A percentile compares a stretch with the other conserved stretches of the same genome.
phyloP scores from a whole-genome alignment of 2,888 invertebrate genomes.

The Sesamia inferens region DNA sequence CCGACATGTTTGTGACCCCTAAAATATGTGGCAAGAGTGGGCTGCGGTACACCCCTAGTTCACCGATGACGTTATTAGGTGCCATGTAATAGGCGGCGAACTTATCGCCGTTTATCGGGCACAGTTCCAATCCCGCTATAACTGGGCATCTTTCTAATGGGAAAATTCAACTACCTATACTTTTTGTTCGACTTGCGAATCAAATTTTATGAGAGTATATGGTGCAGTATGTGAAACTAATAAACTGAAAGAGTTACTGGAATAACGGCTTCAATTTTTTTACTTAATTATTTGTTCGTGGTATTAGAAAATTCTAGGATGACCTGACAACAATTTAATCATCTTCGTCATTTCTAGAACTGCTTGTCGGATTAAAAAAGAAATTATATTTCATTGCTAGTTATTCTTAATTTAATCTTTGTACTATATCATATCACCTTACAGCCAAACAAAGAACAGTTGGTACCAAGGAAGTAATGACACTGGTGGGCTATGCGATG shows the following conservation, averaged over 20 bases:
- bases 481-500: background rate
- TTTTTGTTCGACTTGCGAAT: conserved; percentile 45
- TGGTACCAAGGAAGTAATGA: background rate
- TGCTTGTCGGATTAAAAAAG: background rate
- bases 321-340: background rate
- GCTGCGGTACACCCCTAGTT: conserved; percentile 54
- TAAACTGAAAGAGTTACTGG: conserved; percentile 16
- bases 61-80: conserved; percentile 60
- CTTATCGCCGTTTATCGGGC: conserved; percentile 61
- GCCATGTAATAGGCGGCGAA: conserved; percentile 57
- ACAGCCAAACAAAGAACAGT: background rate
- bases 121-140: conserved; percentile 61
- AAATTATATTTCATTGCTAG: background rate
- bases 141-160: conserved; percentile 56
- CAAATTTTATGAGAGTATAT: conserved; percentile 27
- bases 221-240: conserved; percentile 21
- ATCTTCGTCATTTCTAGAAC: background rate
- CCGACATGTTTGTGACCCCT: conserved; percentile 50
- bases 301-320: background rate
- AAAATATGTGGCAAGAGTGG: conserved; percentile 44
- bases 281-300: background rate
- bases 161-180: conserved; percentile 57
- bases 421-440: background rate
- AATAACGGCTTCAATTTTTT: conserved; percentile 3
- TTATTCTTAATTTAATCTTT: background rate